phyloP scores from a whole-genome alignment of 2,797 vertebrate genomes.

The Acanthiza pusilla region DNA sequence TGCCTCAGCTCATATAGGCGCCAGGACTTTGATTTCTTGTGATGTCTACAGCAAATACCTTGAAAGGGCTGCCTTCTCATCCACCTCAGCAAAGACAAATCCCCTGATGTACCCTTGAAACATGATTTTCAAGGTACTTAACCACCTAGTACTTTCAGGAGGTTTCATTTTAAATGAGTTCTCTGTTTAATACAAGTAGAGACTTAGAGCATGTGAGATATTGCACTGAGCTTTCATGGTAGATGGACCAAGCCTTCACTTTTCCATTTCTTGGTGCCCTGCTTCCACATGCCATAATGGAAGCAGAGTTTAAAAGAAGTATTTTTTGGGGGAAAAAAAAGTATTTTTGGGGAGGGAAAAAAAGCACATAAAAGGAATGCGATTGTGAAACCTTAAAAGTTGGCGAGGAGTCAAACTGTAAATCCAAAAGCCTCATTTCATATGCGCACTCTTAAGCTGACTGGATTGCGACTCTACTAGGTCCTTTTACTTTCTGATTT shows the following conservation, averaged over 20 bases:
- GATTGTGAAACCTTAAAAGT: not conserved
- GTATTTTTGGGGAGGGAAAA: rapidly evolving
- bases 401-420: not conserved
- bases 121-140: constrained; percentile 42
- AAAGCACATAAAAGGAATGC: not conserved
- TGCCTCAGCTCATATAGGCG: constrained; percentile 1
- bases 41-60: constrained; percentile 36
- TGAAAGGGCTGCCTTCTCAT: constrained; percentile 37
- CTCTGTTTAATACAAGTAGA: not conserved
- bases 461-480: not conserved
- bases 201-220: not conserved
- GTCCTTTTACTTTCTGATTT: not conserved
- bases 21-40: constrained; percentile 44
- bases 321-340: rapidly evolving
- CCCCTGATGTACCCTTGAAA: constrained; percentile 42
- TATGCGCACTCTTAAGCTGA: not conserved
- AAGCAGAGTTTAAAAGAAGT: not conserved
- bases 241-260: not conserved
- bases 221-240: not conserved
- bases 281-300: not conserved
- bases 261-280: not conserved
- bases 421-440: not conserved
- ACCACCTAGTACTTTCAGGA: constrained; percentile 23
- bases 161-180: constrained; percentile 24
- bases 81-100: constrained; percentile 32